Evolutionary conservation across 2,797 vertebrate species (phyloP).

Genomic region (Periophthalmus magnuspinnatus): DNA sequence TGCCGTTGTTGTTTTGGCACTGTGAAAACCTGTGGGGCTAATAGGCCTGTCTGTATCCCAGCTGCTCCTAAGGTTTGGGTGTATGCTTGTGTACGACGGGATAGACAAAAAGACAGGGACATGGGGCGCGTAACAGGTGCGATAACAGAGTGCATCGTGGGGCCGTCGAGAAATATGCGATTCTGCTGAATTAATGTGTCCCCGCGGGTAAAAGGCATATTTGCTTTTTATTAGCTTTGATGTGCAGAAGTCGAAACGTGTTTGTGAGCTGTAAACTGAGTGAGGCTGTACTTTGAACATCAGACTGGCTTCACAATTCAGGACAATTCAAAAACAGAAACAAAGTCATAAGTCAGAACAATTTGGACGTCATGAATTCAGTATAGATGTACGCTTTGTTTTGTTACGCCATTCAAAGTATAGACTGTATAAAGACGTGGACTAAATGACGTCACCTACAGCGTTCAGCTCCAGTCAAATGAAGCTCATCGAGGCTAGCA

Average conservation of each 20-base stretch:
- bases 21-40: constrained; percentile 71
- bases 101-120: constrained; percentile 20
- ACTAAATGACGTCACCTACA: too few species aligned
- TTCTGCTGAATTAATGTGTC: constrained; percentile 22
- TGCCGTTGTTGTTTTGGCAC: constrained; percentile 77
- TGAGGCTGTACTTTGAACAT: constrained; percentile 1
- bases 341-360: too few species aligned
- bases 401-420: too few species aligned
- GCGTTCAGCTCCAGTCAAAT: too few species aligned
- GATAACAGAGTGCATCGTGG: constrained; percentile 24
- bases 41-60: constrained; percentile 76
- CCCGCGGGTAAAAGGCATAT: background rate
- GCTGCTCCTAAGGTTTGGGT: constrained; percentile 64
- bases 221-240: constrained; percentile 16
- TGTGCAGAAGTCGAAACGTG: background rate
- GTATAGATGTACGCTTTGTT: too few species aligned
- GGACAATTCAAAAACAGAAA: background rate
- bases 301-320: background rate
- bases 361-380: background rate
- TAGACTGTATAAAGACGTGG: too few species aligned
- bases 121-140: constrained; percentile 31
- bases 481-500: too few species aligned
- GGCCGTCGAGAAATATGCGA: constrained; percentile 12
- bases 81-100: constrained; percentile 12
- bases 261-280: constrained; percentile 6